Base-by-base conservation (phyloP, 2,797 vertebrate species). In the Sebastes itinus region DNA sequence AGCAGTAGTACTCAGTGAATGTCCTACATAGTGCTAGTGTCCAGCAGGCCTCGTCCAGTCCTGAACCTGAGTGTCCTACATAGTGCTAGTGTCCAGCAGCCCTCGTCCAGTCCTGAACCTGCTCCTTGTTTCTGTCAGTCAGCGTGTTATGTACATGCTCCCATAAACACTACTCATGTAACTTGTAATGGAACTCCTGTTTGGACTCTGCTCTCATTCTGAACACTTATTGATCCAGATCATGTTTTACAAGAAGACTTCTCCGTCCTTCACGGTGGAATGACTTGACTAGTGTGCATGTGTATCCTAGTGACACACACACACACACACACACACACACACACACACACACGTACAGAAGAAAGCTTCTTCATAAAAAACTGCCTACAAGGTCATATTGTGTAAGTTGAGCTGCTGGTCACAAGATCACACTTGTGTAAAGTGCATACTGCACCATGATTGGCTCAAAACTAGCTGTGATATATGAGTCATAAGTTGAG, bases 181-280 rank as follows among this genome's bases (percentile, higher is more conserved):
- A 77, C 16, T 14, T 46, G 27, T 13, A 65, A 63, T 66, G 30
- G 46, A 56, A 32, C 4, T 11, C 13, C 11, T 35, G 42, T 27
- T n/a, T 71, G 63, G 38, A 84, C 81, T 82, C 0, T 85, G 83
- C 20, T 75, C 78, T 25, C 27, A 9, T 20, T 12, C 1, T 55
- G 20, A 54, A 22, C 38, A 23, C 54, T 83, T 71, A 66, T 59
- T 80, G 64, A 38, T 59, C 65, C 8, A 54, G 7, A 38, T 49
- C 0, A 1, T 2, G 70, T 69, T 82, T 76, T 66, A 70, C 54
- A 62, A 16, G 0, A 74, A 68, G 2, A 16, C 46, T 11, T 16
- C 14, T 49, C 7, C 2, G 7, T 22, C 22, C 10, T 35, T 23
- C 6, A 56, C 20, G 5, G 49, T 25, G n/a, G 35, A 59, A 32